Base-by-base conservation (phyloP, 1,140 invertebrate species). In the Papilio helenus region DNA sequence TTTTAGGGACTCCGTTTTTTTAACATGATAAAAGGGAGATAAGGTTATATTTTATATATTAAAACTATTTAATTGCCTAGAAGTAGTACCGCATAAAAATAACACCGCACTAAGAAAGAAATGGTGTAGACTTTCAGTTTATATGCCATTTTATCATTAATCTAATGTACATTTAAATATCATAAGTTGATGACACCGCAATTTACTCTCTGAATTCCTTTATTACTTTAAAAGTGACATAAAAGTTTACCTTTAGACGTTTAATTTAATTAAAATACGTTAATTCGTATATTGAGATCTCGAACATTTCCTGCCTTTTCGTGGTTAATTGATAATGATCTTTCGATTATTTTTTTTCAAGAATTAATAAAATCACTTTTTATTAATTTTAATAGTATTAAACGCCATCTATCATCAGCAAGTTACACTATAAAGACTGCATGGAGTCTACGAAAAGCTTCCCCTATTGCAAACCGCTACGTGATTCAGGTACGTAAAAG, bases 101-200 rank as follows among this genome's bases (percentile, higher is more conserved):
- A 12, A 12, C 26, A 29, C 12, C 72, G 26, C 1, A 77, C 76
- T 77, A 77, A 58, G 34, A 44, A 18, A 55, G 12, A 39, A 65
- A 8, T 42, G 29, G 39, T n/a, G 2, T 23, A 39, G n/a, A 34
- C 39, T 61, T 42, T 39, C 8, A 58, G 76, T 81, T 83, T 85
- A 85, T 85, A 83, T 61, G 26, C 39, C 58, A 71, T 81, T 80
- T 84, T 84, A 86, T 86, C 79, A 80, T 68, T 80, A 80, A 76
- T 83, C 61, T 85, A 83, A 85, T 82, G 79, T 51, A 76, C 71
- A 82, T 83, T 82, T 80, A 80, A 81, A 82, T 72, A 51, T 81
- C 58, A 84, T 84, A 83, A 83, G 82, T 83, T 82, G 80, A 81
- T 81, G 78, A 81, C 81, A 79, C 42, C 51, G 44, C 39, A 55